Evolutionary conservation across 2,888 invertebrate genomes (phyloP), one percentile per base, ranked within the genome.

Genomic region (Andrena marginata): DNA sequence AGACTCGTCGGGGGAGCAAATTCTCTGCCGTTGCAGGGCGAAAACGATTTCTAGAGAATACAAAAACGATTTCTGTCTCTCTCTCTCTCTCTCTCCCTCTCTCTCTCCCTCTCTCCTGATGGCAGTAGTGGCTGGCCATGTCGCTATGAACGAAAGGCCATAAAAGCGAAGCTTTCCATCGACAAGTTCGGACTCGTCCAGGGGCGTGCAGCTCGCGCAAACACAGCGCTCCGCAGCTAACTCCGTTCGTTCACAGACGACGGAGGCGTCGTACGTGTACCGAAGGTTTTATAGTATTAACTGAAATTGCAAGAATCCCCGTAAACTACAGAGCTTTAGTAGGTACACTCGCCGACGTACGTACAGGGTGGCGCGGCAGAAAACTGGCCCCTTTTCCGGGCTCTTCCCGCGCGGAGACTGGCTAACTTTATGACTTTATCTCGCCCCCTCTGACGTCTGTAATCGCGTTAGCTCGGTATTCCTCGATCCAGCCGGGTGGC

Each of bases 271-370:
- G 83, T 88, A 86, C 87, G 86, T 80, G 83, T 89, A 79, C 87
- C 87, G 74, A 88, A 89, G 90, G 91, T 93, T 93, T 93, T 92
- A 92, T 92, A 91, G 92, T 92, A 91, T 92, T 92, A 93, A 93
- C 91, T 92, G 92, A 92, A 93, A 93, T 93, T 92, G 93, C 92
- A 91, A 91, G 90, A 89, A 82, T 85, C 77, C 65, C 79, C 89
- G 89, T 91, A 92, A 92, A 93, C 90, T 89, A 86, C 84, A 86
- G 84, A 80, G 89, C 86, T 90, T 89, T 90, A 88, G 84, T 87
- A 84, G 85, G 26, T 74, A 35, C 64, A 62, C 51, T 42, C 63
- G 56, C 59, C 42, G 54, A 59, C 51, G 79, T 35, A 64, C 64
- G 31, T 77, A 87, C 77, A 80, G 84, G 87, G 85, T 87, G 87